Evolutionary conservation across 2,888 invertebrate species (phyloP), one percentile per base, ranked within the genome.

Genomic region (Xiphydria camelus): DNA sequence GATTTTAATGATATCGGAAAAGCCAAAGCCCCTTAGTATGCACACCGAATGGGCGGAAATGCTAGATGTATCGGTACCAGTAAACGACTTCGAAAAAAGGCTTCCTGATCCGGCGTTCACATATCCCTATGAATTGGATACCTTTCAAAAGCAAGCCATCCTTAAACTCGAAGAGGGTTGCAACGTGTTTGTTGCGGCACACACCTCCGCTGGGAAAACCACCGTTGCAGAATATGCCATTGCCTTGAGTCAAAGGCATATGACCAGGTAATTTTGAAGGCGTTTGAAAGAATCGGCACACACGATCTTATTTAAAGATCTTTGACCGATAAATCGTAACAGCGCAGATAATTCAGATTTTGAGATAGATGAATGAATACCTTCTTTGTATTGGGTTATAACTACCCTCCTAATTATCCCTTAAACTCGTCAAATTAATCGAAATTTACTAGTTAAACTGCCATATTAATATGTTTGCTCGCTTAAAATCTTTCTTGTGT

Each of bases 211-310:
- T 1, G 94, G 92, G 17, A 99, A 99, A 79, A 99, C 99, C 0
- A 98, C 96, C 0, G 96, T 99, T 1, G 99, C 99, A 0, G 99
- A 99, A 78, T 99, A 99, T 76, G 99, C 99, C 0, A 95, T 99
- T 57, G 98, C 98, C 0, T 80, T 99, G 66, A 94, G 96, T 1
- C 86, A 91, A 64, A 87, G 88, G 57, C 93, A 96, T 75, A 89
- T 91, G 80, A 95, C 95, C 0, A 86, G 85, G 88, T 87, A 70
- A 59, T 37, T 41, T n/a, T 17, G 18, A 14, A 10, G 18, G 21
- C 19, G 14, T 45, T 33, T 41, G 21, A 45, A 14, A 19, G 31
- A 26, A 42, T 42, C 22, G 35, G 21, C 3, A 22, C 18, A 32
- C n/a, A n/a, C n/a, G n/a, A n/a, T n/a, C n/a, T n/a, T n/a, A n/a